phyloP scores from a whole-genome alignment of 2,797 vertebrate species.

The Saxicola maurus region DNA sequence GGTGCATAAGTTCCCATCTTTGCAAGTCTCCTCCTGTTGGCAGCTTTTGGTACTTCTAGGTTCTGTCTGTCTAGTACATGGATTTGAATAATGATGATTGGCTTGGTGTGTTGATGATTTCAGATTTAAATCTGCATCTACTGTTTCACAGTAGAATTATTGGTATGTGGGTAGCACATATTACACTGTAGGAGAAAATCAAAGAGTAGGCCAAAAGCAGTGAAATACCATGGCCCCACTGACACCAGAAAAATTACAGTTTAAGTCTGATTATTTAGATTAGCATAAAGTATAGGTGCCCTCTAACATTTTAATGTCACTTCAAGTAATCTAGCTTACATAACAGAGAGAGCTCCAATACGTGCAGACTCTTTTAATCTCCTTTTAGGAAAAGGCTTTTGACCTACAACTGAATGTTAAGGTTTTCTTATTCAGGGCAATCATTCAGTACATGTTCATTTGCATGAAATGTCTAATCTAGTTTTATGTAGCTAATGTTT shows the following conservation, averaged over 20 bases:
- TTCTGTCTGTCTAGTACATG: not conserved
- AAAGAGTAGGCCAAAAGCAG: not conserved
- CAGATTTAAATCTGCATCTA: not conserved
- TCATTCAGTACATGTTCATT: not conserved
- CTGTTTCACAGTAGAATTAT: not conserved
- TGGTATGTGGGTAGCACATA: not conserved
- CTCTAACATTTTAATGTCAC: not conserved
- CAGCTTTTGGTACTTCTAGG: not conserved
- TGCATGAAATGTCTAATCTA: not conserved
- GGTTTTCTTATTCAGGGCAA: not conserved
- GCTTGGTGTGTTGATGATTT: not conserved
- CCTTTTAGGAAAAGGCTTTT: not conserved
- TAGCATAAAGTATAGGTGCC: not conserved
- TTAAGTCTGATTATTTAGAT: not conserved
- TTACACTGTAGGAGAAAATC: not conserved
- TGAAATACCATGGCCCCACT: not conserved
- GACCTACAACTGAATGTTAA: not conserved
- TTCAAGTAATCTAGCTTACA: not conserved
- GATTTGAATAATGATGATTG: not conserved
- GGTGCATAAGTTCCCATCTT: not conserved
- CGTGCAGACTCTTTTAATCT: not conserved
- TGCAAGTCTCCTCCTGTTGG: not conserved
- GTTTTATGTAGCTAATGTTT: not conserved
- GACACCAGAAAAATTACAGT: not conserved
- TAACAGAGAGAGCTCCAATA: not conserved